These are phyloP conservation scores for Synergus laeviventris DNA, from an alignment of 2,888 invertebrate genomes.

Conservation along the genomic window DNA sequence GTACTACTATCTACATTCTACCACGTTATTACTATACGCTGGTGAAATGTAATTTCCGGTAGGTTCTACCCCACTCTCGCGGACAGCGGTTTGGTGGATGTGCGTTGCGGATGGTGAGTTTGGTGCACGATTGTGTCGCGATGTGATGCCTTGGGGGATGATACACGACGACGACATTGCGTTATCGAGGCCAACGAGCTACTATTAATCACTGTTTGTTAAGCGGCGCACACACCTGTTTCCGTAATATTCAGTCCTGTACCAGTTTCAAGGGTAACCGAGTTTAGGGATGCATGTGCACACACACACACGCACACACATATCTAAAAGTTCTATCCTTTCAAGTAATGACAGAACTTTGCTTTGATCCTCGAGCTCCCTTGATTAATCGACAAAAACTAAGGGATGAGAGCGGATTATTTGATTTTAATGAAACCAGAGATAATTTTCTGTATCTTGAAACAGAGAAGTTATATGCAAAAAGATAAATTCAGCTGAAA, in stretches of 20 bases:
- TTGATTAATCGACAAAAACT: conserved; percentile 17
- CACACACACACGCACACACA: conserved; percentile 43
- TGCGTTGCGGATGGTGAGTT: conserved; percentile 51
- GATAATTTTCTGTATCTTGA: background rate
- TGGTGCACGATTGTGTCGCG: conserved; percentile 61
- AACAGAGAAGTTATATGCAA: no score
- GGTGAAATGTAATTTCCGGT: conserved; percentile 75
- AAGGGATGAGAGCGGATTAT: background rate
- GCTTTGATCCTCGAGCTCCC: conserved; percentile 20
- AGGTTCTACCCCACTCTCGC: conserved; percentile 53
- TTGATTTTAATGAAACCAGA: background rate
- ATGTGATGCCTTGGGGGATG: conserved; percentile 67
- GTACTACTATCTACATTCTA: conserved; percentile 44
- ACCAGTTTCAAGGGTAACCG: conserved; percentile 21
- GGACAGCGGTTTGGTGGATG: conserved; percentile 46
- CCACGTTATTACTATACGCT: conserved; percentile 68
- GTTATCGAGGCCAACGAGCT: conserved; percentile 69
- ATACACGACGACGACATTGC: conserved; percentile 61
- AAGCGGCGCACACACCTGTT: conserved; percentile 72
- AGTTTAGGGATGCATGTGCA: conserved; percentile 5
- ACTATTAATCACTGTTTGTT: conserved; percentile 75
- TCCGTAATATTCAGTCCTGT: conserved; percentile 51
- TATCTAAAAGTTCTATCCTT: conserved; percentile 10
- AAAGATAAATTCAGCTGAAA: no score
- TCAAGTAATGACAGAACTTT: conserved; percentile 34